Evolutionary conservation across 1,140 invertebrate genomes (phyloP).

Genomic region (Eupeodes corollae): DNA sequence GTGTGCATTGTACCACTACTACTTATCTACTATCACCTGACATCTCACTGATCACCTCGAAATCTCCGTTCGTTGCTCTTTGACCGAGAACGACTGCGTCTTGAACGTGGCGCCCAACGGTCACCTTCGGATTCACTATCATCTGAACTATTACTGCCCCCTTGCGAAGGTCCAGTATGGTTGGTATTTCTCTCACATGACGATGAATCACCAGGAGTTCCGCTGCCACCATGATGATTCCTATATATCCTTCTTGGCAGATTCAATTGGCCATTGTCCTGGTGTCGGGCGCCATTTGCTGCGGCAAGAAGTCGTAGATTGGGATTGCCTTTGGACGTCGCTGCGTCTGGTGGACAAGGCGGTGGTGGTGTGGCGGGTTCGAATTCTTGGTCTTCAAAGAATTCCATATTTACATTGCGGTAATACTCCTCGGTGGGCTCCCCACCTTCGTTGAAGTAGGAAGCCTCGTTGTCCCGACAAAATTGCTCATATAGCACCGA

Average conservation of each 20-base stretch:
- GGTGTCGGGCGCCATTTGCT: not conserved
- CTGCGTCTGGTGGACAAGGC: not conserved
- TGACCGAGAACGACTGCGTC: constrained; percentile 1
- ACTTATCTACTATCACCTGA: not conserved
- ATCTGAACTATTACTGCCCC: constrained; percentile 1
- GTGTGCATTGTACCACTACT: not conserved
- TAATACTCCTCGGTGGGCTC: constrained; percentile 9
- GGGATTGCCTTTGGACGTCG: not conserved
- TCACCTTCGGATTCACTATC: constrained; percentile 1
- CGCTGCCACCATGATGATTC: not conserved
- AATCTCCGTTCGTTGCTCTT: constrained; percentile 5
- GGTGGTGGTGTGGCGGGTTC: constrained; percentile 3
- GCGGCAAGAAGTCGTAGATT: not conserved
- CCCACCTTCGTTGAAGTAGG: constrained; percentile 3
- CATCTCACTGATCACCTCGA: not conserved
- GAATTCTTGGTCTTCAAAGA: constrained; percentile 4
- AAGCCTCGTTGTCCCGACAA: not conserved
- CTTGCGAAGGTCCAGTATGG: not conserved
- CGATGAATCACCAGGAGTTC: not conserved
- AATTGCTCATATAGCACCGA: constrained; percentile 39
- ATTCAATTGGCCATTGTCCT: not conserved
- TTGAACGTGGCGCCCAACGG: not conserved
- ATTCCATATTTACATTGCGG: constrained; percentile 9
- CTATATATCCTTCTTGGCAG: not conserved
- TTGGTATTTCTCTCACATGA: not conserved